Evolutionary conservation across 2,888 invertebrate genomes (phyloP), one percentile per base, ranked within the genome.

Genomic region (Melanargia galathea): DNA sequence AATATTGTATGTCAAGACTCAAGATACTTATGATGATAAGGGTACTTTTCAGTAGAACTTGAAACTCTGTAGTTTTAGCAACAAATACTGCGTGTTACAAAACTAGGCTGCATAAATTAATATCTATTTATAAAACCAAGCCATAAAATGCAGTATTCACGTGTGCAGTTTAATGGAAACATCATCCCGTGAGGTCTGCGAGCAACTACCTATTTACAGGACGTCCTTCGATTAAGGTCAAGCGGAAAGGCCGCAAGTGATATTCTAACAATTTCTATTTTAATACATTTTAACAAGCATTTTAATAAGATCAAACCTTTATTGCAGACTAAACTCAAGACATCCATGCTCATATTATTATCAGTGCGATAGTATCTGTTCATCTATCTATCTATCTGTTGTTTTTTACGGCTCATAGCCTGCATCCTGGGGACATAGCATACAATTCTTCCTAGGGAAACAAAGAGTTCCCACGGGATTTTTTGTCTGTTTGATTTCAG

Each of bases 221-320:
- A 20, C 54, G 55, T 62, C 58, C 62, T 62, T 59, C 49, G 26
- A 46, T 56, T 59, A 60, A 63, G 62, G 62, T 56, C 59, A 49
- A 24, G 33, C 46, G 33, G 49, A 43, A 55, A 59, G 40, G 55
- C 33, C 62, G 20, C 30, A 55, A 72, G 74, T 70, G 30, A 48
- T 48, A 48, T 35, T 48, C 48, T 16, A 48, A 58, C 33, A 58
- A 48, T 58, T 48, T 58, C 48, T 38, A 48, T 48, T 58, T 48
- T 2, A 48, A 38, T 35, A 16, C 24, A 22, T 52, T 51, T 20
- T 43, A 43, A 13, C n/a, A 7, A 0, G 46, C 24, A 48, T 43
- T 18, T 43, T 13, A 13, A 1, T 1, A 13, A n/a, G 38, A 43
- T 7, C n/a, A n/a, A n/a, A n/a, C n/a, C n/a, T n/a, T n/a, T n/a